A percentile compares a stretch with the other conserved stretches of the same genome.
Evolutionary conservation across 2,888 invertebrate genomes (phyloP).

Genomic region (Apeira syringaria): DNA sequence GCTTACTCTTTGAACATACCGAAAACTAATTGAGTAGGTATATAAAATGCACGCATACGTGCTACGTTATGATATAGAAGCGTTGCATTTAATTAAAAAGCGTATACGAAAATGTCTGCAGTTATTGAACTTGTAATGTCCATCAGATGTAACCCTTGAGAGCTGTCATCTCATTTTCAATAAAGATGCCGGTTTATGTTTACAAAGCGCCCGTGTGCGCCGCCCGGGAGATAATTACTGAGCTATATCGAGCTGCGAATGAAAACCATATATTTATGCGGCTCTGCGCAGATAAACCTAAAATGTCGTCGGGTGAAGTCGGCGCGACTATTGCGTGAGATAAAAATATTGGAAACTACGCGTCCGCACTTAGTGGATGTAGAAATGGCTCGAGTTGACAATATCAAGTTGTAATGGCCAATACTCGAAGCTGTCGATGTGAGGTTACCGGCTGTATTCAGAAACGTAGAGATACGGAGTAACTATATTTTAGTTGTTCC

Average conservation of each 20-base stretch:
- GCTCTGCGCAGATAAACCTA: constrained; percentile 63
- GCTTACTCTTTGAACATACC: not conserved
- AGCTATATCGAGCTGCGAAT: constrained; percentile 58
- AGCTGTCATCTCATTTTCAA: constrained; percentile 20
- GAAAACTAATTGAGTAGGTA: not conserved
- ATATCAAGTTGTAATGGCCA: constrained; percentile 3
- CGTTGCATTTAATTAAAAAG: constrained; percentile 19
- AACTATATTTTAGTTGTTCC: too few relatives aligned
- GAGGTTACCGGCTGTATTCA: not conserved
- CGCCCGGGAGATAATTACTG: constrained; percentile 53
- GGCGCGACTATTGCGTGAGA: constrained; percentile 44
- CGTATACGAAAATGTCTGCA: constrained; percentile 4
- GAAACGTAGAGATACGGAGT: too few relatives aligned
- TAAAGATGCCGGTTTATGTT: constrained; percentile 53
- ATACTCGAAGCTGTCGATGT: constrained; percentile 1
- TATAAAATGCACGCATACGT: constrained; percentile 3
- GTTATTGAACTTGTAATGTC: constrained; percentile 10
- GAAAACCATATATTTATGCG: constrained; percentile 67
- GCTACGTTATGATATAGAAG: constrained; percentile 2
- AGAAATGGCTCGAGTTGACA: constrained; percentile 1
- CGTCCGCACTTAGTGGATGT: constrained; percentile 12
- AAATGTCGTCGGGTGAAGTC: constrained; percentile 53
- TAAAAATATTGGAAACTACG: constrained; percentile 42
- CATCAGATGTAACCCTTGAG: not conserved
- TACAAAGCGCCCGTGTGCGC: constrained; percentile 47